Base-by-base conservation (phyloP, 2,113 vertebrate species). In the Pygoscelis adeliae region DNA sequence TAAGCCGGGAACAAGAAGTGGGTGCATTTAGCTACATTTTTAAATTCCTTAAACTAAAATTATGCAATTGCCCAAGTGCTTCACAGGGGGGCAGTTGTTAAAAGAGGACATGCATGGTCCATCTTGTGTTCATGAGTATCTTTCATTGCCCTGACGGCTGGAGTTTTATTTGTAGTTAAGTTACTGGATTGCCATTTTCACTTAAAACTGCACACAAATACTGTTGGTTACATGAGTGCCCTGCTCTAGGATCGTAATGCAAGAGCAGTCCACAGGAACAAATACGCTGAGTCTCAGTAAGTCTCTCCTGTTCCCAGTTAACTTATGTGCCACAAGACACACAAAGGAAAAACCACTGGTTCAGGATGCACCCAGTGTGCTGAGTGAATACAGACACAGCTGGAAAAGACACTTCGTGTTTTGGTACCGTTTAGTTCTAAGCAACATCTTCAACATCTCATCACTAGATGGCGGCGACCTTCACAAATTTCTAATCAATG, bases 401-500 rank as follows among this genome's bases (percentile, higher is more conserved):
- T 5, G 27, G 22, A 56, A 81, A 65, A 86, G n/a, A 15, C 6
- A 5, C 38, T 23, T 40, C 1, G 4, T 10, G 20, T 32, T 86
- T 59, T 30, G 3, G 25, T 32, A 29, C 42, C 1, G 19, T n/a
- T 90, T 42, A 53, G 22, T 73, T 92, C 44, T 38, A 10, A 91
- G 89, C 81, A 92, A 95, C 95, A 96, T 97, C 97, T 98, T 94
- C 97, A 88, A 67, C 96, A 76, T 97, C 92, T 96, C 94, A 97
- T 96, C 98, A 94, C 98, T 98, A 98, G 98, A 95, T 98, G 98
- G 98, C 98, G 49, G 97, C 70, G 92, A 97, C 94, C 87, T 95
- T 97, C 98, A 97, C 97, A 23, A 89, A 92, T 96, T 97, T 95
- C 83, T 67, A 76, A 80, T 97, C 93, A 81, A 81, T 74, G 94